Evolutionary conservation across 2,888 invertebrate genomes (phyloP).

Genomic region (Acanthosepion pharaonis): DNA sequence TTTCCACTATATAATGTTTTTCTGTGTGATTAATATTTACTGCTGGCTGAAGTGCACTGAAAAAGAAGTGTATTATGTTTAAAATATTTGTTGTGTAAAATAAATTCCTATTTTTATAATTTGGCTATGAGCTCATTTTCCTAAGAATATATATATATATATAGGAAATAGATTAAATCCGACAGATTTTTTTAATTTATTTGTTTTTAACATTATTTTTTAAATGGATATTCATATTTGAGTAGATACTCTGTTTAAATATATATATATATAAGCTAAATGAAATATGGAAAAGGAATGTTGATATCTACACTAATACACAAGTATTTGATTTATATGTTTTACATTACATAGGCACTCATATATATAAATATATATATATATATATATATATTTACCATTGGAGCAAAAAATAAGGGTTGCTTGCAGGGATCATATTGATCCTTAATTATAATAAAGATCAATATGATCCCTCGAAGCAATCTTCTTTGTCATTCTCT

Average conservation of each 20-base stretch:
- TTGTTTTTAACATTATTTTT: too few species aligned
- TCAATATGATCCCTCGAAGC: background rate
- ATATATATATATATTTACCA: background rate
- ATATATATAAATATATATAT: background rate
- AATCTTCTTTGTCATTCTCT: background rate
- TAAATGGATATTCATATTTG: too few species aligned
- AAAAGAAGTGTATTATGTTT: too few species aligned
- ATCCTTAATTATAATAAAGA: background rate
- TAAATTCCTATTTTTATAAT: too few species aligned
- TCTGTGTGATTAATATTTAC: too few species aligned
- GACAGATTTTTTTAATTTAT: too few species aligned
- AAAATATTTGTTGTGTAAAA: too few species aligned
- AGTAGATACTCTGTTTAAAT: too few species aligned
- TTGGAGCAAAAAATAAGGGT: background rate
- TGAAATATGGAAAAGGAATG: background rate
- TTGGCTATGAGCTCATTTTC: too few species aligned
- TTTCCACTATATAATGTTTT: too few species aligned
- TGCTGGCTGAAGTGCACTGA: too few species aligned
- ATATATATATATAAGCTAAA: background rate
- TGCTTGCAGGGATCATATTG: constrained; percentile 18
- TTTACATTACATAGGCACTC: background rate
- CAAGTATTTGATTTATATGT: background rate
- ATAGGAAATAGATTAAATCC: background rate
- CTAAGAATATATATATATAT: background rate
- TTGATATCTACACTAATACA: background rate